phyloP scores from a whole-genome alignment of 2,113 vertebrate genomes.

The Zootoca vivipara region DNA sequence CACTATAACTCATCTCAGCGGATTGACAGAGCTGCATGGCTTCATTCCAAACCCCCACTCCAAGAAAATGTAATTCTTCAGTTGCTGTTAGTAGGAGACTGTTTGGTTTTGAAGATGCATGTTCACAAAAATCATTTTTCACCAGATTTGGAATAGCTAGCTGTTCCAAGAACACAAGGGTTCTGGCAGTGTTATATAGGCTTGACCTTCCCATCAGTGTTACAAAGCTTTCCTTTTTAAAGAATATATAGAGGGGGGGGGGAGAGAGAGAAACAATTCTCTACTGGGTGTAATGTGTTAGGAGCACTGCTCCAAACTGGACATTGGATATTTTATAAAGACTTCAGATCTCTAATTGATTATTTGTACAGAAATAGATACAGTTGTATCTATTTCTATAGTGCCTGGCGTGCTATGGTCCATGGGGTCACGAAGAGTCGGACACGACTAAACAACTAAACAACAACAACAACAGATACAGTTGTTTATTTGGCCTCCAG shows the following conservation, averaged over 20 bases:
- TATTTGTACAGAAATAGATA: too few species aligned
- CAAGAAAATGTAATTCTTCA: slow-evolving; percentile 33
- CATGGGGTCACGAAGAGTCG: too few species aligned
- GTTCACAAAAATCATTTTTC: slow-evolving; percentile 58
- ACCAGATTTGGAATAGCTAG: slow-evolving; percentile 54
- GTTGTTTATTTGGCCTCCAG: too few species aligned
- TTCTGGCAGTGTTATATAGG: slow-evolving; percentile 50
- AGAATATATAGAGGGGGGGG: slow-evolving; percentile 17
- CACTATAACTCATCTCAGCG: not conserved
- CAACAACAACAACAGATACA: too few species aligned
- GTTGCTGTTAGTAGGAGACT: slow-evolving; percentile 7
- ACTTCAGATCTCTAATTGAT: too few species aligned
- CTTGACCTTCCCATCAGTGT: slow-evolving; percentile 48
- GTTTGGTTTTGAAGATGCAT: slow-evolving; percentile 36
- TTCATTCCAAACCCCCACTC: not conserved
- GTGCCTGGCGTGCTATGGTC: too few species aligned
- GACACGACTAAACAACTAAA: too few species aligned
- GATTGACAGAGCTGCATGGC: not conserved
- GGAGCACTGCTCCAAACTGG: too few species aligned
- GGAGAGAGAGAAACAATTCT: not conserved
- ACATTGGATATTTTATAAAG: too few species aligned
- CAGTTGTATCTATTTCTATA: too few species aligned
- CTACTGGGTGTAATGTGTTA: too few species aligned
- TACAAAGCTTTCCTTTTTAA: slow-evolving; percentile 23
- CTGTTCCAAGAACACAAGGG: slow-evolving; percentile 58